Evolutionary conservation across 1,140 invertebrate species (phyloP), one percentile per base, ranked within the genome.

Genomic region (Bombyx mori): DNA sequence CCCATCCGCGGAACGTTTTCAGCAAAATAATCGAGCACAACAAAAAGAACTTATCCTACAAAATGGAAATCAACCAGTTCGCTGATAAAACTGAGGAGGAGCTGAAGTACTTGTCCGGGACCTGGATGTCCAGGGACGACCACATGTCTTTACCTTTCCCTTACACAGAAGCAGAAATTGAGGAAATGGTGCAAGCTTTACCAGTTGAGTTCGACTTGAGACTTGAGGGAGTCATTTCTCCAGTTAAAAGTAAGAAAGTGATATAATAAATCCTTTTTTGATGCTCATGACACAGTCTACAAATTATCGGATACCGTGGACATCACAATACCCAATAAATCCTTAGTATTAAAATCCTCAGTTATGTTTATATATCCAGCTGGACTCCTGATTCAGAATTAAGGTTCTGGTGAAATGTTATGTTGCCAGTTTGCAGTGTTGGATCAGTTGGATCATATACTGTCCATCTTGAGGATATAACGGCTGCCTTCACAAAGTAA

Each of bases 121-220:
- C 73, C 2, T 44, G 50, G 54, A 49, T 8, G 56, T 68, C 0
- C 10, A 56, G 1, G 48, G 48, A 35, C 56, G 9, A 94, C 93
- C 7, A 72, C 90, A 57, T 88, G 92, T 1, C 46, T 3, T 2
- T 12, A 3, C 46, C 54, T 35, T 97, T 97, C 75, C 92, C 92
- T 8, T 91, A 94, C 58, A 59, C 72, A 2, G 74, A 85, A 35
- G 70, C 79, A 4, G 71, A 79, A 54, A 42, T 81, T 0, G 62
- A 66, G 1, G 46, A 61, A 0, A 12, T 88, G 7, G 64, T 75
- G 8, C 55, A 77, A 2, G 61, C 74, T 26, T 61, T 95, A 35
- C 95, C 95, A 18, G 89, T 91, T 10, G 89, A 85, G 64, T 89
- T 93, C 54, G 96, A 98, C 86, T 96, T 97, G 96, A 92, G 96